Conservation (phyloP, 64 coral and sea anemone species). For the Orbicella faveolata region DNA sequence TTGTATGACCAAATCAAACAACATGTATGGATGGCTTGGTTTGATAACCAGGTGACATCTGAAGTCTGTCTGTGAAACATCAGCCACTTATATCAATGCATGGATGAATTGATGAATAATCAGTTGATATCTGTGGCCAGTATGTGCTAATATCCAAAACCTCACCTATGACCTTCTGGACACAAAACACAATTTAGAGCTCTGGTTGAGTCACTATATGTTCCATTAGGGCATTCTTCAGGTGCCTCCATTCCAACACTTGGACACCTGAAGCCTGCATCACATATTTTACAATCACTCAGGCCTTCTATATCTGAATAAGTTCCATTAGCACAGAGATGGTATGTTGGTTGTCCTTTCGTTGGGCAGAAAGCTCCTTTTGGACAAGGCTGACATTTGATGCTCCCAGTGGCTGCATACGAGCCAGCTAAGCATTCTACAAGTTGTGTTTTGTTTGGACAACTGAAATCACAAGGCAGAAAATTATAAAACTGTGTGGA, state of each 20-base stretch:
- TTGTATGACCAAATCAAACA: too few relatives aligned
- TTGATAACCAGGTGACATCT: not conserved
- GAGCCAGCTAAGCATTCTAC: conserved; percentile 36
- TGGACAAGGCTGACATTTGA: conserved; percentile 44
- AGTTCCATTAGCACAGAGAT: conserved; percentile 71
- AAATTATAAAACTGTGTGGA: not conserved
- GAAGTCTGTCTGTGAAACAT: not conserved
- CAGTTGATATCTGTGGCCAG: not conserved
- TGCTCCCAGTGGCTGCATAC: conserved; percentile 43
- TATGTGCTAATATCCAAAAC: not conserved
- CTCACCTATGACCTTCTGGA: conserved; percentile 17
- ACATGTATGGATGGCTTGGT: too few relatives aligned
- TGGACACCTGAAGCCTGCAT: conserved; percentile 23
- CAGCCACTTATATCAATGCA: not conserved
- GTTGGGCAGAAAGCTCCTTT: conserved; percentile 66
- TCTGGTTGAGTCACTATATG: conserved; percentile 14
- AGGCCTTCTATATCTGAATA: not conserved
- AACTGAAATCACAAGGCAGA: not conserved
- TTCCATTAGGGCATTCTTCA: conserved; percentile 9
- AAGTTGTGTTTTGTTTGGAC: conserved; percentile 33
- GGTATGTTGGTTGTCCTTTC: conserved; percentile 1
- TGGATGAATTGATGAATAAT: not conserved
- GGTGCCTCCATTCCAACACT: conserved; percentile 30
- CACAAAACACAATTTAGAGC: conserved; percentile 25
- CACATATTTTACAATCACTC: conserved; percentile 35